Conservation (phyloP, 2,888 invertebrate genomes). For the Abrostola triplasia region DNA sequence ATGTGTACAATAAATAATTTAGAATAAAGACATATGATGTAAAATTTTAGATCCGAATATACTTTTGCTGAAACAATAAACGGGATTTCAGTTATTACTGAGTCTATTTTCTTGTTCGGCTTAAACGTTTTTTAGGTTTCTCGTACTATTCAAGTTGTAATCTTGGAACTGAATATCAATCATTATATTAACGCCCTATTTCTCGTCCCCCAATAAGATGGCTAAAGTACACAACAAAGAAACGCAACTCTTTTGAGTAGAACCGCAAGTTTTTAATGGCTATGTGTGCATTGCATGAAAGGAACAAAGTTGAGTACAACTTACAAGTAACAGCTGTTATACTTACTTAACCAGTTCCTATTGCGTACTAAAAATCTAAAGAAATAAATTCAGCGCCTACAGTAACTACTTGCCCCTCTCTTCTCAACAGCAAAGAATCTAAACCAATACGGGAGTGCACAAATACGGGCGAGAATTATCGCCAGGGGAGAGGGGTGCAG, state of each 20-base stretch:
- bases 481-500: conserved; percentile 43
- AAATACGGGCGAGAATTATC: conserved; percentile 74
- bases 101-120: too few relatives aligned
- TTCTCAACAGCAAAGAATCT: conserved; percentile 65
- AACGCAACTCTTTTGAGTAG: too few relatives aligned
- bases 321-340: not conserved
- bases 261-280: too few relatives aligned
- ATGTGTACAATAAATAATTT: too few relatives aligned
- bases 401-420: conserved; percentile 42
- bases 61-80: conserved; percentile 30
- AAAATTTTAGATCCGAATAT: conserved; percentile 38
- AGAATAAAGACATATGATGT: conserved; percentile 21
- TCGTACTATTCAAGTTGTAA: too few relatives aligned
- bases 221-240: too few relatives aligned
- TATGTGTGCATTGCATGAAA: too few relatives aligned
- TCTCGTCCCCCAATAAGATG: too few relatives aligned
- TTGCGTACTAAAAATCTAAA: conserved; percentile 17
- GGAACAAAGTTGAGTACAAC: not conserved
- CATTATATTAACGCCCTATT: too few relatives aligned
- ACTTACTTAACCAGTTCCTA: not conserved
- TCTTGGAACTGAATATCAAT: too few relatives aligned
- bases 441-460: conserved; percentile 75
- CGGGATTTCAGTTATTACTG: conserved; percentile 11
- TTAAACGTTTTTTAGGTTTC: too few relatives aligned
- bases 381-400: conserved; percentile 42